Evolutionary conservation across 2,888 invertebrate species (phyloP), one percentile per base, ranked within the genome.

Genomic region (Agrypnus murinus): DNA sequence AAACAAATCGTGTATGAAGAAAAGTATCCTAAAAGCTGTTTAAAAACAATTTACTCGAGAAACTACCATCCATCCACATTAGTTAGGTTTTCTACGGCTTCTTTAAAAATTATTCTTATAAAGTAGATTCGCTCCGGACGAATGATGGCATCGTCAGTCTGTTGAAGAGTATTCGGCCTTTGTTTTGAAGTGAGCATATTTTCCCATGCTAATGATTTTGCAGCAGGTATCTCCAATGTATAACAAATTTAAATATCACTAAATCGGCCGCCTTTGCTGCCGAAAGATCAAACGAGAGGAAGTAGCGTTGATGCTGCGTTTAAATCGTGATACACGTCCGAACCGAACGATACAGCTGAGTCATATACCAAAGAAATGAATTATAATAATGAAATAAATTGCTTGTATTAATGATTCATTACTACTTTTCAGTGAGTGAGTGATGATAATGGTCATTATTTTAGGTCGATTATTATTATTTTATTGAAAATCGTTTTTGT

Each of bases 361-460:
- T 84, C 84, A 84, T 82, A 79, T 77, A 76, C 72, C 78, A 74
- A 77, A 81, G 80, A 81, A 82, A 82, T 83, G 84, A 84, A 84
- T 84, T 84, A 85, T 83, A 82, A 84, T 84, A 85, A 85, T 85
- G 84, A 83, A 85, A 84, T 84, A 85, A 85, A 85, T 85, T 85
- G 84, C 80, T 79, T 80, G 79, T 82, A 84, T 84, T 85, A 85
- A 85, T 84, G 84, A 81, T 80, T 83, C 83, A 80, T 84, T 84
- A 84, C 84, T 84, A 84, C 84, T 83, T 84, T 84, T 83, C 83
- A 79, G 79, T 83, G 83, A 79, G 79, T 83, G 83, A 83, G 83
- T 80, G 82, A 84, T 82, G 83, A 83, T 84, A 83, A 84, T 84
- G 82, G 83, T 81, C 77, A 79, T 81, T 81, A 80, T 83, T 83